Base-by-base conservation (phyloP, 2,797 vertebrate genomes). In the Telmatherina bonti region DNA sequence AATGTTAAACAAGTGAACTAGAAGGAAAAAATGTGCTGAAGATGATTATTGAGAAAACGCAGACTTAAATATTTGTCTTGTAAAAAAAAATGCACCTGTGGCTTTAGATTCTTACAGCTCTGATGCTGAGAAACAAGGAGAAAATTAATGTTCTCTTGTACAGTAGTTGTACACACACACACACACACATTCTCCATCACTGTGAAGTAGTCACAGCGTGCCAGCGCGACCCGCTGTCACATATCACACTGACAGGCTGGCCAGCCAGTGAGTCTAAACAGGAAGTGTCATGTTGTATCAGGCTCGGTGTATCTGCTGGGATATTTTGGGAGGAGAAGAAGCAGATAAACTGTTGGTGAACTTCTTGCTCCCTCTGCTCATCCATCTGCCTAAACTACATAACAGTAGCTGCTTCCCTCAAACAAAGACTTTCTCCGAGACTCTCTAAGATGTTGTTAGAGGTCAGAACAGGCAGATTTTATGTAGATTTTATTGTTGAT, bases 301-400 rank as follows among this genome's bases (percentile, higher is more conserved):
- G 83, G 59, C 41, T 64, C 61, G 1, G 57, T 29, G 62, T 69
- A 45, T 78, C 81, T 82, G 82, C 59, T 41, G 78, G 58, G 81
- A 56, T 86, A 88, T 90, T 89, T 82, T 84, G 57, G 88, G 82
- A 87, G 24, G 43, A 67, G 74, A 68, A 69, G 74, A 66, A 70
- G 84, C 63, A 79, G 83, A 88, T 85, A 83, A 69, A 72, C 59
- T 65, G 43, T 58, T 15, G 7, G 62, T 27, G 61, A 76, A 22
- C 35, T 29, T 72, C 51, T 71, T 51, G 15, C 20, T 63, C 55
- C 18, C 47, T 72, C 38, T 11, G 18, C 29, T 54, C 7, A 2
- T 72, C 77, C 51, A 13, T 27, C 71, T 70, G 47, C 49, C 55
- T 47, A 26, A 30, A 22, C 0, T 18, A 15, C 52, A 53, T 2